Evolutionary conservation across 92 coral and sea anemone species (phyloP).

Genomic region (Plumapathes pennacea): DNA sequence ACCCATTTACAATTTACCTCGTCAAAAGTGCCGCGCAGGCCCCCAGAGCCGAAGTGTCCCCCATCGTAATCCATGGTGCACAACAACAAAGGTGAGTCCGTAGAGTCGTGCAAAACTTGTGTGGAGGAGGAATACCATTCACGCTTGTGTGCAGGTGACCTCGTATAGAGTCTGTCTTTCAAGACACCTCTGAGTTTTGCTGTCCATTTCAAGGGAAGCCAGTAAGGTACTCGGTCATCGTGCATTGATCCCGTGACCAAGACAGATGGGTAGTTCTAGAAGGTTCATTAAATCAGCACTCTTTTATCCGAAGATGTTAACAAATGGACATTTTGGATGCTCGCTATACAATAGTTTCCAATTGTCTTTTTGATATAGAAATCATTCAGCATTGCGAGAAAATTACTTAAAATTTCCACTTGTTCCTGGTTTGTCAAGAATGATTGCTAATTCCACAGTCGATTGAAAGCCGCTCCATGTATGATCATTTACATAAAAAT

Average conservation of each 20-base stretch:
- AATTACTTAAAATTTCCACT: too few relatives aligned
- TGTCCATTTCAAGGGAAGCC: slow-evolving; percentile 91
- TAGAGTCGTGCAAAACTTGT: too few relatives aligned
- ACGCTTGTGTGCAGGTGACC: background rate
- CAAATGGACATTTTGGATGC: too few relatives aligned
- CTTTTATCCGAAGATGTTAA: background rate
- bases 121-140: background rate
- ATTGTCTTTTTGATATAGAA: too few relatives aligned
- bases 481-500: too few relatives aligned
- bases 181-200: slow-evolving; percentile 68
- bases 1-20: too few relatives aligned
- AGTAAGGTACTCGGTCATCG: slow-evolving; percentile 91
- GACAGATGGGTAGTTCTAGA: slow-evolving; percentile 81
- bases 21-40: slow-evolving; percentile 57
- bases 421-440: too few relatives aligned
- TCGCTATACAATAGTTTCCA: too few relatives aligned
- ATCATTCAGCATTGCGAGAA: too few relatives aligned
- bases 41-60: slow-evolving; percentile 87
- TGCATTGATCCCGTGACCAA: slow-evolving; percentile 69
- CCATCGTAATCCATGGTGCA: slow-evolving; percentile 77
- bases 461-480: too few relatives aligned
- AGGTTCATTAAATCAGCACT: background rate
- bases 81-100: slow-evolving; percentile 42
- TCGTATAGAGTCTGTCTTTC: background rate
- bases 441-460: too few relatives aligned